These are phyloP conservation scores for Tursiops truncatus DNA, from an alignment of 2,113 vertebrate genomes.

Conservation along the genomic window DNA sequence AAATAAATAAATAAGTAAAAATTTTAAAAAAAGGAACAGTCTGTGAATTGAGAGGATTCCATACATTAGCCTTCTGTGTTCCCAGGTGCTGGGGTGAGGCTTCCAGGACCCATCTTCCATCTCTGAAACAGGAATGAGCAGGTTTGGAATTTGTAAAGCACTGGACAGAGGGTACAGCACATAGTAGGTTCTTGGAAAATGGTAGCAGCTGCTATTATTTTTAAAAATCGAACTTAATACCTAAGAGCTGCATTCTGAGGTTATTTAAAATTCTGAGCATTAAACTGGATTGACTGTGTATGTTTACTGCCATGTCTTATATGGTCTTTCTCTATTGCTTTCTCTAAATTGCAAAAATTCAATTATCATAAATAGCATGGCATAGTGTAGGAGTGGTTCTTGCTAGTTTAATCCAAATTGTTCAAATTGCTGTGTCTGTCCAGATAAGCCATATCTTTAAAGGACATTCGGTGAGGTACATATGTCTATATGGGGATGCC, in stretches of 20 bases:
- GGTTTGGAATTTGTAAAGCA: neutral
- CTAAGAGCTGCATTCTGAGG: neutral
- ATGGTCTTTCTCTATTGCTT: neutral
- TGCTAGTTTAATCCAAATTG: conserved; percentile 44
- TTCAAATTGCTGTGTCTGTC: conserved; percentile 31
- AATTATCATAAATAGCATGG: conserved; percentile 23
- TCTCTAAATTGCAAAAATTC: conserved; percentile 43
- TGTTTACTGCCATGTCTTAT: neutral
- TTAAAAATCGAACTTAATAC: neutral
- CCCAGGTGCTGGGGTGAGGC: neutral
- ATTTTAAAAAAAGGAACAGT: too few species aligned
- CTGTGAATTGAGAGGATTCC: neutral
- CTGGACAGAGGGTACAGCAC: neutral
- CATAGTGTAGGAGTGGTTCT: neutral
- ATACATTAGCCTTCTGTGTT: neutral
- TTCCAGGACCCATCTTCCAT: neutral
- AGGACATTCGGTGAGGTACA: neutral
- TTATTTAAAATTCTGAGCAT: neutral
- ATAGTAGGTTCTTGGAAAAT: neutral
- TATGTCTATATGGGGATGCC: rapidly evolving
- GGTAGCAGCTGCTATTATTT: neutral
- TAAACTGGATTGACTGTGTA: neutral
- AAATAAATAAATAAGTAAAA: too few species aligned
- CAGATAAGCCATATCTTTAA: conserved; percentile 52
- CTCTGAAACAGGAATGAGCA: neutral